These are phyloP conservation scores for Hippoglossus stenolepis DNA, from an alignment of 2,113 vertebrate species.

Conservation along the genomic window DNA sequence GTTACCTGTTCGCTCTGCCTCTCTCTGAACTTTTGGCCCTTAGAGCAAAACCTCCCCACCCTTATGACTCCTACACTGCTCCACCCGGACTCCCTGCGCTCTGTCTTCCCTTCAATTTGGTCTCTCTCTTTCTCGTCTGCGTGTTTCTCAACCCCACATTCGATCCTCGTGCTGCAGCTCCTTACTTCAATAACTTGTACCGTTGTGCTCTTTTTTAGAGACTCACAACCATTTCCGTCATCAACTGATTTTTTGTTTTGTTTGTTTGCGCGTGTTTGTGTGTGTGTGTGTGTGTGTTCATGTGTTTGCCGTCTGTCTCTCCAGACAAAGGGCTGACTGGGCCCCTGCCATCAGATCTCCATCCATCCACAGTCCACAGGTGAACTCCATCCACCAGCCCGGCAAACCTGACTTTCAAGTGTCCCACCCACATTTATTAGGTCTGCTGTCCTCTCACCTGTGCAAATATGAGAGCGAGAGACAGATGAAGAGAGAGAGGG, in stretches of 20 bases:
- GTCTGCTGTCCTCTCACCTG: constrained; percentile 77
- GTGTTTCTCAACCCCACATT: neutral
- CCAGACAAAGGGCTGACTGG: constrained; percentile 65
- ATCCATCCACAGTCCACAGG: constrained; percentile 62
- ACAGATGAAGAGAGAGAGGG: constrained; percentile 35
- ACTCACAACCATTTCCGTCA: constrained; percentile 25
- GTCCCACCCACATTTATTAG: constrained; percentile 72
- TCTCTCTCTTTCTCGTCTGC: neutral
- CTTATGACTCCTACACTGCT: constrained; percentile 60
- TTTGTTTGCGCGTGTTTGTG: neutral
- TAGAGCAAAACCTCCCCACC: constrained; percentile 71
- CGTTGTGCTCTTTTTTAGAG: neutral
- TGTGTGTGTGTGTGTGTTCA: constrained; percentile 39
- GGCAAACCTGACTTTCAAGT: constrained; percentile 85
- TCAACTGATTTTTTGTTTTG: constrained; percentile 46
- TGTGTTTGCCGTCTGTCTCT: constrained; percentile 73
- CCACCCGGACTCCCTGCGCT: constrained; percentile 53
- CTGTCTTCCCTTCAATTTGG: neutral
- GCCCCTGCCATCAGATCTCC: constrained; percentile 55
- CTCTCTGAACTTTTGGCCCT: constrained; percentile 81
- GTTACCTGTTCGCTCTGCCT: constrained; percentile 73
- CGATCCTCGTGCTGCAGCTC: neutral
- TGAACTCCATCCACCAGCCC: constrained; percentile 68
- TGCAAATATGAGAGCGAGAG: constrained; percentile 72
- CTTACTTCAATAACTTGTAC: neutral